Evolutionary conservation across 2,113 vertebrate genomes (phyloP).

Genomic region (Chrysemys picta): DNA sequence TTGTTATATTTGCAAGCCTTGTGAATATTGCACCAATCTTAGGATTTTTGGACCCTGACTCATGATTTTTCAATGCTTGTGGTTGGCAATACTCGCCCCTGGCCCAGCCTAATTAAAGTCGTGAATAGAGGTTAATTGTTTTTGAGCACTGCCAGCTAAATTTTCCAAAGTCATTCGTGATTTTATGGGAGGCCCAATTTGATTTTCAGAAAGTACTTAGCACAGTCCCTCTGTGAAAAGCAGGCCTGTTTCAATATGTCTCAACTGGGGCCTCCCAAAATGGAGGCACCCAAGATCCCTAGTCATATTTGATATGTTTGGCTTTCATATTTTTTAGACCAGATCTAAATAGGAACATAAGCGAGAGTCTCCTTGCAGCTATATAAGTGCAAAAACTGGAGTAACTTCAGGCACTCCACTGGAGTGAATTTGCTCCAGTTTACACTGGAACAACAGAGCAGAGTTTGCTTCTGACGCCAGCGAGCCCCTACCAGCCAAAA

Average conservation of each 20-base stretch:
- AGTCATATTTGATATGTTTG: background rate
- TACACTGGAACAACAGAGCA: background rate
- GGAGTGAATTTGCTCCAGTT: background rate
- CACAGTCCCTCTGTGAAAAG: background rate
- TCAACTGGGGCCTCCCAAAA: background rate
- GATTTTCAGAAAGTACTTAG: constrained; percentile 19
- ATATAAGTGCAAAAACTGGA: background rate
- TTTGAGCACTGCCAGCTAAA: background rate
- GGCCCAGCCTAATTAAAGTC: background rate
- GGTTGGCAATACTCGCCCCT: background rate
- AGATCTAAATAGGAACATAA: background rate
- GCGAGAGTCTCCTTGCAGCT: background rate
- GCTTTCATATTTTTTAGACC: background rate
- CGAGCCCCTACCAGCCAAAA: background rate
- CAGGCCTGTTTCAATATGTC: background rate
- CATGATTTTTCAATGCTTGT: background rate
- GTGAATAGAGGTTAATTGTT: background rate
- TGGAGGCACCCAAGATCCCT: background rate
- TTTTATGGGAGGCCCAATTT: background rate
- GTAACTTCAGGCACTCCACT: background rate
- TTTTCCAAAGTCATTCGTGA: constrained; percentile 29
- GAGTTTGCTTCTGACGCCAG: background rate
- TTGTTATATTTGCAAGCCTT: constrained; percentile 71
- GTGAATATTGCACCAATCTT: constrained; percentile 23
- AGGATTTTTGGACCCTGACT: background rate